Conservation (phyloP, 1,140 invertebrate species). For the Palaemon carinicauda region DNA sequence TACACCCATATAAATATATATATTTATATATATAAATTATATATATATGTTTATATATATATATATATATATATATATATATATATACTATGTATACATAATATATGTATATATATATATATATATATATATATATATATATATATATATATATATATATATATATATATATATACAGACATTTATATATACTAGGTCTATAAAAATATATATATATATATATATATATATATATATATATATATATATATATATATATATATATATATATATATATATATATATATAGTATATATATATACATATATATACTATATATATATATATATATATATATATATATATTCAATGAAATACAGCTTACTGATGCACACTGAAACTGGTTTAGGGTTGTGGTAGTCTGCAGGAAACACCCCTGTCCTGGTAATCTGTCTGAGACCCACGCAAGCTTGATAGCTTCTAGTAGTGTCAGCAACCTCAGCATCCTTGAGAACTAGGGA, state of each 20-base stretch:
- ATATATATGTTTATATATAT: neutral
- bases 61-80: neutral
- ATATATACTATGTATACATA: neutral
- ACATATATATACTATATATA: neutral
- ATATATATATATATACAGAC: neutral
- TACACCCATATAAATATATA: neutral
- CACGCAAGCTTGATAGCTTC: no score
- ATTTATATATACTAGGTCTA: neutral
- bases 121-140: neutral
- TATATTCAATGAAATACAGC: no score
- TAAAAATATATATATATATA: neutral
- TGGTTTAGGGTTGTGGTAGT: no score
- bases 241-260: neutral
- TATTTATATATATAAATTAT: neutral
- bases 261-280: neutral
- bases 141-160: neutral
- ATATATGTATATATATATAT: neutral
- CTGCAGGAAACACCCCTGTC: no score
- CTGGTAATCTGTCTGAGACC: no score
- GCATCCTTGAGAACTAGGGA: no score
- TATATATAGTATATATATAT: constrained; percentile 2
- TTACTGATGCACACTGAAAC: no score
- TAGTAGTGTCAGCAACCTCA: no score
- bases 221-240: constrained; percentile 2
- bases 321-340: neutral